Conservation (phyloP, 2,797 vertebrate species). For the Staurois parvus region DNA sequence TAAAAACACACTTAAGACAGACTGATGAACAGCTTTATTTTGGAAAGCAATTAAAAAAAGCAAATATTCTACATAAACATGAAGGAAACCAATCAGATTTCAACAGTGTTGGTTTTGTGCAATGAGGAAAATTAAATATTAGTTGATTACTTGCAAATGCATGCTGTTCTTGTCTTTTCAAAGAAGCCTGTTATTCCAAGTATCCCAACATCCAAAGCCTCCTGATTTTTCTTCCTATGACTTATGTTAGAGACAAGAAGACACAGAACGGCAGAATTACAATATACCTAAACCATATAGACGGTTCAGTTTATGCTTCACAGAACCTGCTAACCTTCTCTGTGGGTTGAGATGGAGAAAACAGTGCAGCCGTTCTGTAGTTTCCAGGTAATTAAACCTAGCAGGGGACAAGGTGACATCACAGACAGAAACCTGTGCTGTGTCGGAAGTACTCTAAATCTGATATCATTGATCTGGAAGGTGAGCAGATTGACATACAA, state of each 20-base stretch:
- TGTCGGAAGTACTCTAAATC: constrained; percentile 16
- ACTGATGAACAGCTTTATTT: neutral
- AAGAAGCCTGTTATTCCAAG: neutral
- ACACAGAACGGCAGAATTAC: constrained; percentile 4
- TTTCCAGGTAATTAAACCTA: constrained; percentile 42
- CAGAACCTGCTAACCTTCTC: constrained; percentile 18
- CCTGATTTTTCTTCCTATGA: neutral
- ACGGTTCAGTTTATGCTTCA: constrained; percentile 23
- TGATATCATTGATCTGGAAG: constrained; percentile 39
- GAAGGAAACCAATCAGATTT: neutral
- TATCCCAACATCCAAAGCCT: neutral
- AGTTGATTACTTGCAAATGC: neutral
- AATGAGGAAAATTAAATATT: neutral
- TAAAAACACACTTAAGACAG: neutral
- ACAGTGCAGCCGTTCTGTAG: constrained; percentile 4
- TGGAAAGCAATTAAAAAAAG: neutral
- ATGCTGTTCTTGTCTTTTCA: neutral
- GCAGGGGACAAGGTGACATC: constrained; percentile 44
- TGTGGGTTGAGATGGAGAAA: constrained; percentile 17
- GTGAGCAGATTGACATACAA: constrained; percentile 33
- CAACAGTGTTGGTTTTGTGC: neutral
- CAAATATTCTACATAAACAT: neutral
- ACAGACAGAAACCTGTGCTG: constrained; percentile 24
- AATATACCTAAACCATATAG: constrained; percentile 31
- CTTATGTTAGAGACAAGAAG: neutral